Percentiles rank a stretch among this genome's conserved stretches.
These are phyloP conservation scores for Lasaia peninsularis DNA, from an alignment of 1,140 invertebrate genomes.

Conservation along the genomic window DNA sequence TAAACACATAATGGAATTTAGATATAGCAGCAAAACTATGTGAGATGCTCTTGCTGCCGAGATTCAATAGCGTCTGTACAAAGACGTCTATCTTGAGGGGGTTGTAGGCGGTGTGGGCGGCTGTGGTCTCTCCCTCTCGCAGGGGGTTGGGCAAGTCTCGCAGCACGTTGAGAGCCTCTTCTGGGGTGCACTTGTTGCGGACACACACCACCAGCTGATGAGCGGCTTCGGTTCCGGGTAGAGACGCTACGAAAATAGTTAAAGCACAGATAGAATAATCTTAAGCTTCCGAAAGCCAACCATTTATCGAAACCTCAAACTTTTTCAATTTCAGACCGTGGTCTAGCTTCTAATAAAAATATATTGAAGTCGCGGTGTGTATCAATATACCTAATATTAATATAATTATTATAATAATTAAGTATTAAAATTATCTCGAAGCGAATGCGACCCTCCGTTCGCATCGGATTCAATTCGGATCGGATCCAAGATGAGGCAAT, in stretches of 20 bases:
- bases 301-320: no score
- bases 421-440: no score
- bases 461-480: no score
- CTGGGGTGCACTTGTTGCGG: slow-evolving; percentile 90
- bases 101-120: slow-evolving; percentile 83
- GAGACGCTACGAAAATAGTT: slow-evolving; percentile 79
- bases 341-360: no score
- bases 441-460: no score
- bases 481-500: no score
- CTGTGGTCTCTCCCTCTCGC: slow-evolving; percentile 79
- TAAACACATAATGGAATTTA: slow-evolving; percentile 97
- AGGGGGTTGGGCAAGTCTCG: slow-evolving; percentile 89
- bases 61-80: slow-evolving; percentile 93
- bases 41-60: slow-evolving; percentile 97
- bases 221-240: slow-evolving; percentile 90
- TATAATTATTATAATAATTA: no score
- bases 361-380: no score
- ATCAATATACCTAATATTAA: no score
- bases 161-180: slow-evolving; percentile 93
- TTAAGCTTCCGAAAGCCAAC: no score
- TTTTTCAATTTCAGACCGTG: no score
- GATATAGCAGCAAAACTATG: slow-evolving; percentile 98
- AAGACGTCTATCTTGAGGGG: slow-evolving; percentile 98
- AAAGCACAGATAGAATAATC: no score
- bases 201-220: slow-evolving; percentile 91